Evolutionary conservation across 2,797 vertebrate genomes (phyloP).

Genomic region (Myotis findleyi): DNA sequence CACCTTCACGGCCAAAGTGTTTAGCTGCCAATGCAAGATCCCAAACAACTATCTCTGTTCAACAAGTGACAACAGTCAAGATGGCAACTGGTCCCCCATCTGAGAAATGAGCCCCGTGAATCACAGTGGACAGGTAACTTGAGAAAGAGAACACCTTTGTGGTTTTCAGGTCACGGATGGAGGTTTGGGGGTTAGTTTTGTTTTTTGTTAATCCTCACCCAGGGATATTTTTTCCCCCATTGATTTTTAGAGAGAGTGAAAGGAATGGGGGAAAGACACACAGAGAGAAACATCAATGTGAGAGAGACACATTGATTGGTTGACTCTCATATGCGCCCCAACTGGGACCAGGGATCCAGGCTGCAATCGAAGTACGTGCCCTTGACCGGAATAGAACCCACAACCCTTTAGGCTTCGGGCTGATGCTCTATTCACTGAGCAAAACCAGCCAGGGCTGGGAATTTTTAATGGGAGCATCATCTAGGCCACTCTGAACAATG

Average conservation of each 20-base stretch:
- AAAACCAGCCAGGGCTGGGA: background rate
- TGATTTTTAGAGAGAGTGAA: too few species aligned
- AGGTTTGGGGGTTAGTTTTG: background rate
- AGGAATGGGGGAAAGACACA: too few species aligned
- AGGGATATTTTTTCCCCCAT: too few species aligned
- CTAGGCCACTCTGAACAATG: background rate
- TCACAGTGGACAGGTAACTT: fast-evolving
- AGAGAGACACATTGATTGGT: too few species aligned
- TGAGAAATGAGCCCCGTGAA: background rate
- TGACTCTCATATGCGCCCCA: too few species aligned
- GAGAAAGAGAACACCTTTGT: background rate
- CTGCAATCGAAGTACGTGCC: too few species aligned
- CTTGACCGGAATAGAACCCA: too few species aligned
- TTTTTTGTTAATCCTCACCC: too few species aligned
- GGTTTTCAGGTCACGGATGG: background rate
- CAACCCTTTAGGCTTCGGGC: too few species aligned
- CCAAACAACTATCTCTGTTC: background rate
- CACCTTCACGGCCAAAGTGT: background rate
- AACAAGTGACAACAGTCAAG: background rate
- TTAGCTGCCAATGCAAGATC: background rate
- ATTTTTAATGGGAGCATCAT: background rate
- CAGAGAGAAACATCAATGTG: too few species aligned
- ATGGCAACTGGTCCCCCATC: background rate
- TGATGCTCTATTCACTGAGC: too few species aligned
- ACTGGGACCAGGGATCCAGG: too few species aligned